Evolutionary conservation across 2,113 vertebrate species (phyloP), one percentile per base, ranked within the genome.

Genomic region (Dendrocopos noguchii): DNA sequence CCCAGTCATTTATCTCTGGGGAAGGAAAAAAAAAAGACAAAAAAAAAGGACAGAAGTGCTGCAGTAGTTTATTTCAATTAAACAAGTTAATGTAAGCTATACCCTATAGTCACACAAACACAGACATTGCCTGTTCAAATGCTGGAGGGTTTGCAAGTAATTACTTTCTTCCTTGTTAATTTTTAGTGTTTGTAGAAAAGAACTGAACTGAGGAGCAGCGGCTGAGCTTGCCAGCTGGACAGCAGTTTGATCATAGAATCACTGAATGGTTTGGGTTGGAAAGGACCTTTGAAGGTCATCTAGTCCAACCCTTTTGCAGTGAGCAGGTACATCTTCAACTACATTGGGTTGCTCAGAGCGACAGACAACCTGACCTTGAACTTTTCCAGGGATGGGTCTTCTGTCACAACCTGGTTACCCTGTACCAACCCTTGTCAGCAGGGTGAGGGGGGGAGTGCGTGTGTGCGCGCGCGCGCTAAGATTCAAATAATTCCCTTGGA

Each of bases 121-220:
- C 4, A 15, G 59, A 6, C 50, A 80, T 46, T 65, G 86, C 18
- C 66, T 88, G 53, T 66, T 85, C 17, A 66, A 84, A 80, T 91
- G 70, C 94, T 90, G 53, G 66, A 91, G 50, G 72, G 65, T 78
- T 90, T 96, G 91, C 90, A 94, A 88, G 92, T 93, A 71, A 93
- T 86, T 92, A 42, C 78, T 81, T 95, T 91, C 77, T 88, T 36
- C 39, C 39, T 88, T 3, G 0, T 79, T 96, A 92, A 81, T 93
- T 93, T 50, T 88, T 84, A 13, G 36, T 81, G 50, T 90, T 88
- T 57, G 63, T 81, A 52, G 9, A 28, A 81, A 86, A 72, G 61
- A 29, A 29, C 66, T 75, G 88, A 39, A 25, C 6, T 5, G 47
- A 72, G 47, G 46, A 92, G 64, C 81, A 5, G 22, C 34, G 68